Evolutionary conservation across 2,888 invertebrate species (phyloP).

Genomic region (Dicranocentrus wangi): DNA sequence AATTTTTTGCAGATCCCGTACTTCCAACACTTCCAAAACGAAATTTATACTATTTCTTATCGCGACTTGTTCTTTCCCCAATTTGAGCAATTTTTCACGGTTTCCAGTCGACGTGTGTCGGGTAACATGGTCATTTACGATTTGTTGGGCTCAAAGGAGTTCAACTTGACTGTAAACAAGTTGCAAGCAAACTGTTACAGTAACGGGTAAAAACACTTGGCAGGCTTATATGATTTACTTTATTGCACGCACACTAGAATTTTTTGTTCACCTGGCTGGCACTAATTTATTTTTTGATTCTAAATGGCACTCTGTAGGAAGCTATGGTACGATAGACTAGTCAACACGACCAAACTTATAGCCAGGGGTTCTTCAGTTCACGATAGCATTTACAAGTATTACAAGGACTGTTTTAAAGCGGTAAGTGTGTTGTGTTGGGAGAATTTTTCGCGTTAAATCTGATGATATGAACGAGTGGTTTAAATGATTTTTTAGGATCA

Average conservation of each 20-base stretch:
- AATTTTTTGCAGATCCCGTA: slow-evolving; percentile 60
- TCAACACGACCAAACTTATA: slow-evolving; percentile 24
- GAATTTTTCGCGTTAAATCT: neutral
- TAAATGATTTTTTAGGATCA: neutral
- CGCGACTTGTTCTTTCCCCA: slow-evolving; percentile 64
- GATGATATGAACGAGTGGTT: neutral
- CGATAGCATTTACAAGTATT: slow-evolving; percentile 66
- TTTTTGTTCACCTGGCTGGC: too few relatives aligned
- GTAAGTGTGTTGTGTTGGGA: slow-evolving; percentile 6
- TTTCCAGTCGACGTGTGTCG: slow-evolving; percentile 59
- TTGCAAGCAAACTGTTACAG: slow-evolving; percentile 56
- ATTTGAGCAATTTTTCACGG: slow-evolving; percentile 69
- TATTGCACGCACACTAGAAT: too few relatives aligned
- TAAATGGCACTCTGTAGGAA: too few relatives aligned
- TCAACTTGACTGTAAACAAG: slow-evolving; percentile 40
- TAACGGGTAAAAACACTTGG: slow-evolving; percentile 46
- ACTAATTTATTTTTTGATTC: neutral
- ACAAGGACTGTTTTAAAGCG: slow-evolving; percentile 62
- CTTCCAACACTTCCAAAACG: slow-evolving; percentile 52
- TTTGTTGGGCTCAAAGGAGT: slow-evolving; percentile 48
- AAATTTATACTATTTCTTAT: slow-evolving; percentile 66
- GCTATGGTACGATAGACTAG: slow-evolving; percentile 55
- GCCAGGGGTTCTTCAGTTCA: slow-evolving; percentile 33
- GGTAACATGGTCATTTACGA: slow-evolving; percentile 70
- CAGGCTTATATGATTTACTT: neutral